Percentiles rank a stretch among this genome's conserved stretches.
Conservation (phyloP, 2,888 invertebrate genomes). For the Monochamus alternatus region DNA sequence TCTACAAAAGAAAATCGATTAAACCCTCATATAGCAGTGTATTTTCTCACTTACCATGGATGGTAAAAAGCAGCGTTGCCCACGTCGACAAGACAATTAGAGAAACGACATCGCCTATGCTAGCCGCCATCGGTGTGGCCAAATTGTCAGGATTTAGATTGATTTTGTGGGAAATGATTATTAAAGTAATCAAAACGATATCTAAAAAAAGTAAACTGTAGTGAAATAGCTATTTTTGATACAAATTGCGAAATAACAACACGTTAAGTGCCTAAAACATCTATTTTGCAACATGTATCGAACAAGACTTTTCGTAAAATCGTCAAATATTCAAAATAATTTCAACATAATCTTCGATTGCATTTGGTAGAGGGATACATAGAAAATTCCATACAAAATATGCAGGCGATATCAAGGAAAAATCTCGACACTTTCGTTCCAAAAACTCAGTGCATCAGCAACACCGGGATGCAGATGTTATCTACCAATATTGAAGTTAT, state of each 20-base stretch:
- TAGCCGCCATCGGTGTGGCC: conserved; percentile 96
- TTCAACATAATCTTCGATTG: too few relatives aligned
- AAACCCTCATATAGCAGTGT: not conserved
- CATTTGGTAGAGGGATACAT: too few relatives aligned
- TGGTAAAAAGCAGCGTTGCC: conserved; percentile 82
- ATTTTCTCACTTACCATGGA: conserved; percentile 75
- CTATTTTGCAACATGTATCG: too few relatives aligned
- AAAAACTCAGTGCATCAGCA: too few relatives aligned
- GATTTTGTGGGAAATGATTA: conserved; percentile 86
- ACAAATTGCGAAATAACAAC: too few relatives aligned
- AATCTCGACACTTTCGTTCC: too few relatives aligned
- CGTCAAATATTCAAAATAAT: too few relatives aligned
- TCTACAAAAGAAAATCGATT: conserved; percentile 69
- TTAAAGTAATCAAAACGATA: conserved; percentile 92
- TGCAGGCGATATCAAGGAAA: not conserved
- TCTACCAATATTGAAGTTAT: too few relatives aligned
- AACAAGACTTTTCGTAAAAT: too few relatives aligned
- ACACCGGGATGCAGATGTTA: too few relatives aligned
- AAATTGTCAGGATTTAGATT: conserved; percentile 97
- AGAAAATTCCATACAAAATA: too few relatives aligned
- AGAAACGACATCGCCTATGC: conserved; percentile 95
- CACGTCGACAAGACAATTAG: conserved; percentile 88
- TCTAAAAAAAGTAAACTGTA: conserved; percentile 73
- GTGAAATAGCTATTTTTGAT: not conserved
- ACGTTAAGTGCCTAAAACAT: too few relatives aligned